These are phyloP conservation scores for Smithornis capensis DNA, from an alignment of 2,113 vertebrate species.

Conservation along the genomic window DNA sequence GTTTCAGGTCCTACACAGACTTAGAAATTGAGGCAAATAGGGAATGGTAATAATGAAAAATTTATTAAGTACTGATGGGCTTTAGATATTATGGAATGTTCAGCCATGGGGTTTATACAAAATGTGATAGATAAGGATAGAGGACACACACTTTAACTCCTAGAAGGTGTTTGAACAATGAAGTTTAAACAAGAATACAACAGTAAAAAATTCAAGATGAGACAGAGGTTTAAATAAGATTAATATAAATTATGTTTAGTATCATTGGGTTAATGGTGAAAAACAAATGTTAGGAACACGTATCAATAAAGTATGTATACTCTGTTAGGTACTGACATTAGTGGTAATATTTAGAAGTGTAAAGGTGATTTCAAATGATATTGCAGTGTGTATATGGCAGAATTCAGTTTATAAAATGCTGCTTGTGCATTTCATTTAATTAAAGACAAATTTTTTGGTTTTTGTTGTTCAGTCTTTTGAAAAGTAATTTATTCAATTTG, in stretches of 20 bases:
- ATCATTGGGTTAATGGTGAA: not conserved
- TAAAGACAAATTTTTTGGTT: not conserved
- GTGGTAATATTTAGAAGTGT: not conserved
- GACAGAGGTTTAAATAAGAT: not conserved
- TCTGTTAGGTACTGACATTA: not conserved
- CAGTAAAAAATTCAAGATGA: not conserved
- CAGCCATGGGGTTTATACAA: not conserved
- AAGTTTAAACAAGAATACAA: not conserved
- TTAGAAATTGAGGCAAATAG: not conserved
- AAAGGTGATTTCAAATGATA: not conserved
- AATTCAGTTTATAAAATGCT: not conserved
- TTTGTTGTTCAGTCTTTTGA: not conserved
- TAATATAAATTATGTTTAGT: not conserved
- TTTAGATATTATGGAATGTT: not conserved
- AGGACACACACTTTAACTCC: not conserved
- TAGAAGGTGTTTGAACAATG: not conserved
- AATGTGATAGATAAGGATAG: not conserved
- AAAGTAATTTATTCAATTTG: not conserved
- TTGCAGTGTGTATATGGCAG: not conserved
- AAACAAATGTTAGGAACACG: not conserved
- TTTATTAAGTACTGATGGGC: not conserved
- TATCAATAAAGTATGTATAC: not conserved
- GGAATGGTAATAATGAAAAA: not conserved
- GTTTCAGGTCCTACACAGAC: not conserved
- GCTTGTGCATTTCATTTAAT: not conserved